Conservation (phyloP, 2,888 invertebrate genomes). For the Philopedon plagiatum region DNA sequence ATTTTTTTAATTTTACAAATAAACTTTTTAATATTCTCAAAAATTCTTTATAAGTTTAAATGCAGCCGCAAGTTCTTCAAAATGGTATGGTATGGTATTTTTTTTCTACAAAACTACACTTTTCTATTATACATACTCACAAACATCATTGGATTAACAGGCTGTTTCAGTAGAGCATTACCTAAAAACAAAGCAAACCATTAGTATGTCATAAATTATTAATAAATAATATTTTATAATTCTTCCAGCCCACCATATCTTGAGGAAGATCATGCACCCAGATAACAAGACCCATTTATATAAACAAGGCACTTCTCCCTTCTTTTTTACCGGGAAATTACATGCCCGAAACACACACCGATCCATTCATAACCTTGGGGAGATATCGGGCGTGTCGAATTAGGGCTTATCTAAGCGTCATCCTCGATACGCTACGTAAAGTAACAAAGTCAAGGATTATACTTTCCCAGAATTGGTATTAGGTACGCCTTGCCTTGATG, state of each 20-base stretch:
- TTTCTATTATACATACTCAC: neutral
- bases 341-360: conserved; percentile 1
- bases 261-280: neutral
- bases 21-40: too few relatives aligned
- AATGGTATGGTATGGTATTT: too few relatives aligned
- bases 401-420: conserved; percentile 43
- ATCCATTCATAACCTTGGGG: conserved; percentile 30
- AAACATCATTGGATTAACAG: too few relatives aligned
- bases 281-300: conserved; percentile 3
- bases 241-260: neutral
- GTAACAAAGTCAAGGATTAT: conserved; percentile 45
- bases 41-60: too few relatives aligned
- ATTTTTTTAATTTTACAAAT: too few relatives aligned
- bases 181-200: neutral
- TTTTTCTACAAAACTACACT: too few relatives aligned
- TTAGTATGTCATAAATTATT: neutral
- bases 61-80: too few relatives aligned
- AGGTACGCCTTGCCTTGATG: neutral
- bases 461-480: conserved; percentile 32
- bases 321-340: conserved; percentile 1
- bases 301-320: conserved; percentile 3
- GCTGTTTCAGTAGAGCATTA: neutral
- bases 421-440: conserved; percentile 42
- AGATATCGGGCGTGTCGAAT: conserved; percentile 43
- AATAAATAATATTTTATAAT: neutral